Evolutionary conservation across 2,888 invertebrate genomes (phyloP).

Genomic region (Ectropis crepuscularia): DNA sequence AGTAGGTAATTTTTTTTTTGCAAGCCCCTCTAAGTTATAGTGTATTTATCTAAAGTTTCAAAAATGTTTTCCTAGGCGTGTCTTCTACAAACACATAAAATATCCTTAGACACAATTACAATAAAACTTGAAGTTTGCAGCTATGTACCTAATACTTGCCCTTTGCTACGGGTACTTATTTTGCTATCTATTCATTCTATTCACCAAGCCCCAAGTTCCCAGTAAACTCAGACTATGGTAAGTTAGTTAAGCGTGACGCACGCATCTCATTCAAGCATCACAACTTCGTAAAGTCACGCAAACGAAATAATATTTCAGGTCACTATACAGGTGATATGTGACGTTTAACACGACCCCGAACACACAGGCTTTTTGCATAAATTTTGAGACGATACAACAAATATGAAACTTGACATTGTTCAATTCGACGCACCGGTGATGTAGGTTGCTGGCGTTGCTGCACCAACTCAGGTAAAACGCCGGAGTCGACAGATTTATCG

Average conservation of each 20-base stretch:
- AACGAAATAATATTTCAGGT: conserved; percentile 39
- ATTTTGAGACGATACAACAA: conserved; percentile 66
- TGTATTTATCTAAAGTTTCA: too few relatives aligned
- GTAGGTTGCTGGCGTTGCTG: conserved; percentile 83
- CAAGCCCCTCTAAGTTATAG: too few relatives aligned
- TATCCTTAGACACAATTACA: too few relatives aligned
- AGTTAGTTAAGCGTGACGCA: conserved; percentile 37
- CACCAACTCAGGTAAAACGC: conserved; percentile 68
- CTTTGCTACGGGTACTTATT: too few relatives aligned
- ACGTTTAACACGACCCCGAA: conserved; percentile 17
- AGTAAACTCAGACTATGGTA: conserved; percentile 4
- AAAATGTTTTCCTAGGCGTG: too few relatives aligned
- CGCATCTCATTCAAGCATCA: conserved; percentile 38
- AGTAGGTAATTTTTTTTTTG: too few relatives aligned
- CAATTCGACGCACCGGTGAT: conserved; percentile 69
- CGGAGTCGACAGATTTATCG: conserved; percentile 46
- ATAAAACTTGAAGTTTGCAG: too few relatives aligned
- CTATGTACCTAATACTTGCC: too few relatives aligned
- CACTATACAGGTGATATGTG: conserved; percentile 32
- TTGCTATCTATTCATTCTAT: background rate
- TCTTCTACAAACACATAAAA: too few relatives aligned
- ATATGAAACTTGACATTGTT: conserved; percentile 75
- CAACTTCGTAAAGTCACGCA: conserved; percentile 41
- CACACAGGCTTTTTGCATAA: conserved; percentile 53
- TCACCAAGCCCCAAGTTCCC: background rate